Evolutionary conservation across 2,113 vertebrate genomes (phyloP).

Genomic region (Pterocles gutturalis): DNA sequence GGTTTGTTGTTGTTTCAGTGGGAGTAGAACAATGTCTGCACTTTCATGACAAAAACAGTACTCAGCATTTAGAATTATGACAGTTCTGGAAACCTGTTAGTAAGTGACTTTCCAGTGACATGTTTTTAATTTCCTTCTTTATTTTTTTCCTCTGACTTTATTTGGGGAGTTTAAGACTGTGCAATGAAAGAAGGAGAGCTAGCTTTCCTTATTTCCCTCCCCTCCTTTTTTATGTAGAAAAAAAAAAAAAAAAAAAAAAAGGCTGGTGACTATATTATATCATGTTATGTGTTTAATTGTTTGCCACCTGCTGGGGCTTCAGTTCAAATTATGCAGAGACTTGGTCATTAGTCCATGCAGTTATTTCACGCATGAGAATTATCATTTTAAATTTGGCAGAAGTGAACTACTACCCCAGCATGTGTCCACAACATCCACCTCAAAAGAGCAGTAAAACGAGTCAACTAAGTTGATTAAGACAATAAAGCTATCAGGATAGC

Average conservation of each 20-base stretch:
- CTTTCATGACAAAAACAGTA: not conserved
- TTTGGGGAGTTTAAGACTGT: not conserved
- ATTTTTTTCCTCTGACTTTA: not conserved
- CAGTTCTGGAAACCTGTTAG: not conserved
- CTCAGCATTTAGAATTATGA: not conserved
- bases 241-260: not conserved
- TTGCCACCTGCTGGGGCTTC: constrained; percentile 76
- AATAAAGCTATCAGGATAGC: constrained; percentile 82
- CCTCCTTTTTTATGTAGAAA: not conserved
- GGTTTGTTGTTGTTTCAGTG: not conserved
- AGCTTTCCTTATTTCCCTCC: not conserved
- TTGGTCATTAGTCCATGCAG: constrained; percentile 83
- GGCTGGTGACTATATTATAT: too few species aligned
- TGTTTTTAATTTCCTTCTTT: not conserved
- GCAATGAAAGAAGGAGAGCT: not conserved
- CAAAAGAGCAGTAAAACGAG: constrained; percentile 80
- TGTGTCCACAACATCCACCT: constrained; percentile 77
- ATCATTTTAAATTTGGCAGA: constrained; percentile 86
- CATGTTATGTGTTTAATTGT: constrained; percentile 68
- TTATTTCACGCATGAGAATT: constrained; percentile 85
- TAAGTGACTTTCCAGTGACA: not conserved
- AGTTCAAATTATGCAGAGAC: constrained; percentile 77
- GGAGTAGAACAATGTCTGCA: not conserved
- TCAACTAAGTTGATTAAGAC: constrained; percentile 85
- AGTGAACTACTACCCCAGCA: constrained; percentile 79